phyloP scores from a whole-genome alignment of 2,888 invertebrate species.

The Lasioglossum vierecki region DNA sequence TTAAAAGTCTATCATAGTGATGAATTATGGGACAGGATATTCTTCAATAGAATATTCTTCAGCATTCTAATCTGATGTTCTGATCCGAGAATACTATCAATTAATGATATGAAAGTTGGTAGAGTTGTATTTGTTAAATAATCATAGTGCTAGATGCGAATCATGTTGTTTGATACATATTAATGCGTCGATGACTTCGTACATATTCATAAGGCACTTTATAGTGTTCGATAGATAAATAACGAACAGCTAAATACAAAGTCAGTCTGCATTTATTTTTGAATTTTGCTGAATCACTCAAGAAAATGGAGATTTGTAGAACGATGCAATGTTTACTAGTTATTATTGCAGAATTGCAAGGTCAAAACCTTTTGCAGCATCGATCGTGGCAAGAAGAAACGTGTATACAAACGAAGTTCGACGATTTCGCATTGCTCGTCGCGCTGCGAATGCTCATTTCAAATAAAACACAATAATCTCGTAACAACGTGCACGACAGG shows the following conservation, averaged over 20 bases:
- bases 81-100: too few relatives aligned
- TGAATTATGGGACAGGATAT: neutral
- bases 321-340: neutral
- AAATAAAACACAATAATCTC: neutral
- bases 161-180: neutral
- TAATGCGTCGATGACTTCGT: neutral
- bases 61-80: too few relatives aligned
- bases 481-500: neutral
- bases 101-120: neutral
- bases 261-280: neutral
- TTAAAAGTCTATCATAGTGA: neutral
- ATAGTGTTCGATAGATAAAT: neutral
- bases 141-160: neutral
- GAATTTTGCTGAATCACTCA: neutral
- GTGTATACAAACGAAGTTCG: neutral
- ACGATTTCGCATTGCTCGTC: neutral
- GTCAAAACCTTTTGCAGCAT: neutral
- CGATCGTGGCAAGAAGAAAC: neutral
- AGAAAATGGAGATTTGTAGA: neutral
- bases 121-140: neutral
- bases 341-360: neutral
- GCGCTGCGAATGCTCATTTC: neutral
- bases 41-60: too few relatives aligned
- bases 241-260: neutral
- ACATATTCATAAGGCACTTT: neutral